Evolutionary conservation across 37 sponge, comb jelly and placozoan species (phyloP).

Genomic region (Chondrilla cf. caribensis): DNA sequence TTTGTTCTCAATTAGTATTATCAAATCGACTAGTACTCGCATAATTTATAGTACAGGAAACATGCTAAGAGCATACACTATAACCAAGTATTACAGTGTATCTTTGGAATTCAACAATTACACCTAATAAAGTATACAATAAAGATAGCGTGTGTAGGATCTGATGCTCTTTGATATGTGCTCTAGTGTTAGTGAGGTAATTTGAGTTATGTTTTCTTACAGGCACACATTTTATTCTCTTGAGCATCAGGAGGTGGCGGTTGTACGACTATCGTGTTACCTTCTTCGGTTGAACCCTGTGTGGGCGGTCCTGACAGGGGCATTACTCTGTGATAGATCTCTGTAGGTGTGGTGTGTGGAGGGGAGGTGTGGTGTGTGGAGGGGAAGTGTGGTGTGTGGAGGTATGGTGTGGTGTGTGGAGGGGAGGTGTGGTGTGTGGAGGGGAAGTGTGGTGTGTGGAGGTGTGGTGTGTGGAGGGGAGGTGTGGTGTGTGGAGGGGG

Average conservation of each 20-base stretch:
- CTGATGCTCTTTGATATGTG: too few species aligned
- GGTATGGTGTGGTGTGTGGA: neutral
- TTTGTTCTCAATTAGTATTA: too few species aligned
- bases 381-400: too few species aligned
- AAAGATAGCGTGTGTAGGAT: too few species aligned
- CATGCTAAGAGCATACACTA: too few species aligned
- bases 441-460: neutral
- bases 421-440: neutral
- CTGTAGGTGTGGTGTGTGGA: slow-evolving; percentile 27
- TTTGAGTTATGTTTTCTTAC: slow-evolving; percentile 1
- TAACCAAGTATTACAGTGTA: neutral
- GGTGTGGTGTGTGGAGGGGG: neutral
- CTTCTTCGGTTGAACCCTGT: neutral
- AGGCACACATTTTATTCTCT: neutral
- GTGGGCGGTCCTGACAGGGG: slow-evolving; percentile 31
- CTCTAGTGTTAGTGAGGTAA: too few species aligned
- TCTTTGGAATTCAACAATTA: neutral
- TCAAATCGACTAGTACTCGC: too few species aligned
- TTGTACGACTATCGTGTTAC: slow-evolving; percentile 19
- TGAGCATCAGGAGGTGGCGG: slow-evolving; percentile 14
- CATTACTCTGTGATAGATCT: slow-evolving; percentile 88
- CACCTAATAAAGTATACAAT: neutral
- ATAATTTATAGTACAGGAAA: too few species aligned
- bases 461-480: neutral
- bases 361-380: too few species aligned